These are phyloP conservation scores for Castor canadensis DNA, from an alignment of 2,113 vertebrate genomes.

Conservation along the genomic window DNA sequence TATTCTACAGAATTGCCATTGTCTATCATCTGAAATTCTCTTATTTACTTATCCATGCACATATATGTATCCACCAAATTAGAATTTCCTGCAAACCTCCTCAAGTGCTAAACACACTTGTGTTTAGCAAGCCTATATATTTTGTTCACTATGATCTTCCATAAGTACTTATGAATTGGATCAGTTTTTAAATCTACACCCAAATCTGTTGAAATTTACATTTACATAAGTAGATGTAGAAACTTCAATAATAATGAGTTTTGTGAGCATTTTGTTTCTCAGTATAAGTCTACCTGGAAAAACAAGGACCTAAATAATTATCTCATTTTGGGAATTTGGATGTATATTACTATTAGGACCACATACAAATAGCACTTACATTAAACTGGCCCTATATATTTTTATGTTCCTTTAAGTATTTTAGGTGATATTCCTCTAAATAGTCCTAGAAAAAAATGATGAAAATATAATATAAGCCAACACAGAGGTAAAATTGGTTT, in stretches of 20 bases:
- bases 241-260: background rate
- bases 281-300: background rate
- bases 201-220: constrained; percentile 18
- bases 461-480: background rate
- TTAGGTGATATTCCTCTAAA: constrained; percentile 25
- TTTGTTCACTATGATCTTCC: background rate
- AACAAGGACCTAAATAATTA: background rate
- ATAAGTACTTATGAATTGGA: background rate
- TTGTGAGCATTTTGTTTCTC: background rate
- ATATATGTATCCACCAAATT: background rate
- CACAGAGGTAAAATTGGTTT: background rate
- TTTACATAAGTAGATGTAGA: background rate
- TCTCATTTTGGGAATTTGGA: background rate
- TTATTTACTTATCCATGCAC: background rate
- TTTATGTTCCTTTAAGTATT: background rate
- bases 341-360: background rate
- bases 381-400: background rate
- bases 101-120: background rate
- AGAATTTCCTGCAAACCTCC: background rate
- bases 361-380: background rate
- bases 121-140: background rate
- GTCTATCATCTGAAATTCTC: background rate
- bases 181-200: background rate
- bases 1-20: background rate
- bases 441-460: constrained; percentile 7